These are phyloP conservation scores for Desmodus rotundus DNA, from an alignment of 2,113 vertebrate genomes.

Conservation along the genomic window DNA sequence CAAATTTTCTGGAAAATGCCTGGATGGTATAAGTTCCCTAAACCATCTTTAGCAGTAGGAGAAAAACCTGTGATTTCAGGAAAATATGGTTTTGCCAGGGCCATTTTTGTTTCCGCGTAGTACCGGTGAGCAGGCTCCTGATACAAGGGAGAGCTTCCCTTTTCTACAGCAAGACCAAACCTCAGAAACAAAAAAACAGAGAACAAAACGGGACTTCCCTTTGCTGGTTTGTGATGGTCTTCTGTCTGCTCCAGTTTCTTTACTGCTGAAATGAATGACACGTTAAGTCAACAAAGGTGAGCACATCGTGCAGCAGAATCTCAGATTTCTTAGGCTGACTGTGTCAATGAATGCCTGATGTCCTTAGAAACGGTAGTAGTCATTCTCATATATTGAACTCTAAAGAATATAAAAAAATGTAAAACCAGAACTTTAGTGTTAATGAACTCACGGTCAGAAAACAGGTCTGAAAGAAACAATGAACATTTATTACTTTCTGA, in stretches of 20 bases:
- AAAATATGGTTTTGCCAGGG: neutral
- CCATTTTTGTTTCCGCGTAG: neutral
- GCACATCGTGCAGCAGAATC: neutral
- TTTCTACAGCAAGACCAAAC: neutral
- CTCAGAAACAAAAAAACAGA: neutral
- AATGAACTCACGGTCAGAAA: neutral
- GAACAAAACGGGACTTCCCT: neutral
- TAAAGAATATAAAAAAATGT: neutral
- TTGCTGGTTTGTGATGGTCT: neutral
- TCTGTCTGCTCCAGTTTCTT: neutral
- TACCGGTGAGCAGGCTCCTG: neutral
- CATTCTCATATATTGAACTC: neutral
- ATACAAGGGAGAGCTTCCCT: neutral
- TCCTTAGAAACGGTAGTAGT: neutral
- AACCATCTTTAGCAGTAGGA: neutral
- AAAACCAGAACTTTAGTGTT: neutral
- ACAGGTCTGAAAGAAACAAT: neutral
- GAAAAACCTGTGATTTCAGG: neutral
- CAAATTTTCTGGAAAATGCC: neutral
- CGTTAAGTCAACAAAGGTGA: neutral
- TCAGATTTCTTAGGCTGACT: slow-evolving; percentile 6
- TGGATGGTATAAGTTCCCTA: neutral
- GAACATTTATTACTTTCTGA: neutral
- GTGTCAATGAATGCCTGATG: neutral
- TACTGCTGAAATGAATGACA: neutral